A percentile compares a stretch with the other conserved stretches of the same genome.
Conservation (phyloP, 2,113 vertebrate genomes). For the Myotis brandtii region DNA sequence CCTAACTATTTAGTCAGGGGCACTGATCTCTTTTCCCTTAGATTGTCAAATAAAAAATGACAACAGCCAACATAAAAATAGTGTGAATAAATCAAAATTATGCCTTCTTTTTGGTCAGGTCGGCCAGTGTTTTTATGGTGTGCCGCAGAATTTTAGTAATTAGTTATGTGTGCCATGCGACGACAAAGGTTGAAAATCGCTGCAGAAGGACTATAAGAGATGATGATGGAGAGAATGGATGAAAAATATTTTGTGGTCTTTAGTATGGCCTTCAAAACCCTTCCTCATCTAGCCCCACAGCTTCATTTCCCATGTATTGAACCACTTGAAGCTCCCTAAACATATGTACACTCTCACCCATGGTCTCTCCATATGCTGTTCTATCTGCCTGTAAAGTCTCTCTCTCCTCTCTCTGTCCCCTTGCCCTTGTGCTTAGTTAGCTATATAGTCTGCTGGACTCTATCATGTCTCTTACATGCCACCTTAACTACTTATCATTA, state of each 20-base stretch:
- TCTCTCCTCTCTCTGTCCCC: not conserved
- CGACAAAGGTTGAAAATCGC: not conserved
- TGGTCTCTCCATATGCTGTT: not conserved
- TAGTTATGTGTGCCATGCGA: not conserved
- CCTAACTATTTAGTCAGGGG: not conserved
- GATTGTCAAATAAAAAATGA: not conserved
- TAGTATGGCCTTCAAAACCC: not conserved
- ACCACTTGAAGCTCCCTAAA: not conserved
- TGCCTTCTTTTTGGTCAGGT: not conserved
- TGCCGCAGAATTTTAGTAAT: not conserved
- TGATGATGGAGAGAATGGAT: not conserved
- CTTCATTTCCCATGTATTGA: not conserved
- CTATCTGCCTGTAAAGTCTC: not conserved
- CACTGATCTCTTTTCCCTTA: not conserved
- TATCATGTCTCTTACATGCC: not conserved
- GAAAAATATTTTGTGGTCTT: not conserved
- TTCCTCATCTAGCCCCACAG: not conserved
- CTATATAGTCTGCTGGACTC: not conserved
- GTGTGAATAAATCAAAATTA: not conserved
- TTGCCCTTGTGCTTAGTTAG: not conserved
- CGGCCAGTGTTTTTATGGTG: not conserved
- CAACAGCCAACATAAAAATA: not conserved
- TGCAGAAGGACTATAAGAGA: not conserved
- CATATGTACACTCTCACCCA: not conserved
- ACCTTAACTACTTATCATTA: not conserved